Evolutionary conservation across 2,797 vertebrate genomes (phyloP), one percentile per base, ranked within the genome.

Genomic region (Xyrichtys novacula): DNA sequence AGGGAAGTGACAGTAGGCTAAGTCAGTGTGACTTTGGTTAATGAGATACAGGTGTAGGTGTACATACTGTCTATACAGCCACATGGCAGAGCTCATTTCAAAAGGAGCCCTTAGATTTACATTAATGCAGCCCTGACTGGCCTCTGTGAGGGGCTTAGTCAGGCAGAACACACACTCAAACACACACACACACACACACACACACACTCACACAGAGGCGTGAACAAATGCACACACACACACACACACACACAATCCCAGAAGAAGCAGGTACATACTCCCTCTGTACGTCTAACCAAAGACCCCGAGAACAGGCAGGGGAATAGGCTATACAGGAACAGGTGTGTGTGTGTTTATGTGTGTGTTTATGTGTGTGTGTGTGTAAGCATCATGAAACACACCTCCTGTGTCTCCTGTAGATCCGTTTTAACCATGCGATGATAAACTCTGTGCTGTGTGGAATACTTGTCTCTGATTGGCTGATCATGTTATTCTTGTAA

Each of bases 11-110:
- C 76, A 80, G 71, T 12, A 47, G 63, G 61, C 72, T 67, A 78
- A 85, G 76, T 81, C 85, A 75, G 62, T 40, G 76, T 83, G 84
- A 85, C 87, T 86, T 85, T 83, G 61, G 57, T 65, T 88, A 85
- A 89, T 87, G 82, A 89, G 81, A 89, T 88, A 71, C 76, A 81
- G 75, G 53, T n/a, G n/a, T 53, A 42, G 53, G 56, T 64, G 59
- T 70, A 71, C 15, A 43, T 64, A 73, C 49, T 8, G 63, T 58
- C 81, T 73, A 71, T 69, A 68, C 4, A 17, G 57, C 74, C 71
- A 57, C 78, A 81, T 65, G 46, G 63, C 14, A 26, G 74, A 48
- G 65, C 69, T 89, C 73, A 77, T 81, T 86, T 80, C 61, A 88
- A 86, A 85, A 78, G 74, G 26, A 74, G 71, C 56, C 58, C 29